phyloP scores from a whole-genome alignment of 2,888 invertebrate genomes.

The Tachina grossa region DNA sequence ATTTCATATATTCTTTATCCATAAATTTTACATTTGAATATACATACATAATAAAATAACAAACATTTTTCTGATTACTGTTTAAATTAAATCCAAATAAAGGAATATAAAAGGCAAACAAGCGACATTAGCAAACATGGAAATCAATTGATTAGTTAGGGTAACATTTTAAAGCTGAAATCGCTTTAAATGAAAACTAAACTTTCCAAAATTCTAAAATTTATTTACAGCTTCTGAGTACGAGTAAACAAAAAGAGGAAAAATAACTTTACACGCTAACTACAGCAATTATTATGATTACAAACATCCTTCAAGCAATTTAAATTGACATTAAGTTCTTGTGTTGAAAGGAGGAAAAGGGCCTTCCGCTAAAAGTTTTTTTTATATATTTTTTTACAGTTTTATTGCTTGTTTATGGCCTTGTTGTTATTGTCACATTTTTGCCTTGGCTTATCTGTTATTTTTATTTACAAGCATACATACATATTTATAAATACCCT shows the following conservation, averaged over 20 bases:
- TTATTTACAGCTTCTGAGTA: neutral
- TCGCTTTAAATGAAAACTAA: neutral
- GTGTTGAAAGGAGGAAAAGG: conserved; percentile 1
- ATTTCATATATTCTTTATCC: conserved; percentile 47
- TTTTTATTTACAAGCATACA: conserved; percentile 40
- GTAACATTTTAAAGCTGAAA: conserved; percentile 15
- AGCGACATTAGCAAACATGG: conserved; percentile 38
- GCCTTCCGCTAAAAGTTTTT: neutral
- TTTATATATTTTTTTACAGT: conserved; percentile 17
- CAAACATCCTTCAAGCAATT: conserved; percentile 60
- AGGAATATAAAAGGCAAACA: conserved; percentile 6
- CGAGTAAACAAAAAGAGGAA: neutral
- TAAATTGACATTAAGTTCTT: conserved; percentile 39
- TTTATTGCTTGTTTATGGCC: conserved; percentile 69
- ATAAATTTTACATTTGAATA: conserved; percentile 24
- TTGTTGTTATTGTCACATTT: conserved; percentile 61
- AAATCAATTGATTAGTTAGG: conserved; percentile 60
- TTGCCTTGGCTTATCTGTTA: conserved; percentile 54
- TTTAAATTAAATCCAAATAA: conserved; percentile 46
- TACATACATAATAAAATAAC: conserved; percentile 8
- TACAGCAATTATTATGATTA: conserved; percentile 65
- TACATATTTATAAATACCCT: conserved; percentile 27
- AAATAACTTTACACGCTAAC: neutral
- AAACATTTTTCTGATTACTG: conserved; percentile 47
- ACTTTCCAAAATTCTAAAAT: no score